Evolutionary conservation across 2,113 vertebrate species (phyloP), one percentile per base, ranked within the genome.

Genomic region (Myrmecophaga tridactyla): DNA sequence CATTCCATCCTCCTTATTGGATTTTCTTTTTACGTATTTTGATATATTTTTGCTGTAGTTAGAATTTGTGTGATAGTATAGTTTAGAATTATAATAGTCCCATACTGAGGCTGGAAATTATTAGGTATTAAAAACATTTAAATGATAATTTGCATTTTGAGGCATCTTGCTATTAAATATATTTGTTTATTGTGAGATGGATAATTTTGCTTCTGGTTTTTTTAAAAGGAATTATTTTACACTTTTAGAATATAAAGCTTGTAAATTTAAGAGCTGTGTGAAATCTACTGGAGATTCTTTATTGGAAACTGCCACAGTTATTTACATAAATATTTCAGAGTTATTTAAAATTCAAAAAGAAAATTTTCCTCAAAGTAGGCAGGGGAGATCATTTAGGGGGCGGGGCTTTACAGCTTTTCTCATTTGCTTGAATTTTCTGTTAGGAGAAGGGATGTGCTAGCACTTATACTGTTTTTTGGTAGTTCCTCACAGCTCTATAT

Each of bases 81-180:
- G 23, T 94, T 63, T 89, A 95, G 56, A 93, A 94, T 94, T 92
- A 48, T 23, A 92, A 29, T 81, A 92, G 75, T 92, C 76, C 87
- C 31, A 89, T 95, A 92, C 27, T 96, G 94, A 96, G 58, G 85
- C 81, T 97, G 86, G 82, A 95, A 96, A 70, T 62, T 92, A 94
- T 20, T 89, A 86, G 53, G 14, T 86, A 83, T 77, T 94, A 36
- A 94, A 36, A 94, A 83, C 46, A 58, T 86, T 94, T 15, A 67
- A 92, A 53, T 17, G 82, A 81, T 84, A 86, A 53, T 75, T 80
- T 69, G 43, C 36, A 39, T 96, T 95, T 85, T 86, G 46, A 95
- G 75, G n/a, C 67, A 95, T 82, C 62, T 93, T 96, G 43, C 36
- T 92, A 20, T 92, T 96, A 93, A 86, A 36, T 84, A 34, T 83